Conservation (phyloP, 2,888 invertebrate genomes). For the Agriopis leucophaearia region DNA sequence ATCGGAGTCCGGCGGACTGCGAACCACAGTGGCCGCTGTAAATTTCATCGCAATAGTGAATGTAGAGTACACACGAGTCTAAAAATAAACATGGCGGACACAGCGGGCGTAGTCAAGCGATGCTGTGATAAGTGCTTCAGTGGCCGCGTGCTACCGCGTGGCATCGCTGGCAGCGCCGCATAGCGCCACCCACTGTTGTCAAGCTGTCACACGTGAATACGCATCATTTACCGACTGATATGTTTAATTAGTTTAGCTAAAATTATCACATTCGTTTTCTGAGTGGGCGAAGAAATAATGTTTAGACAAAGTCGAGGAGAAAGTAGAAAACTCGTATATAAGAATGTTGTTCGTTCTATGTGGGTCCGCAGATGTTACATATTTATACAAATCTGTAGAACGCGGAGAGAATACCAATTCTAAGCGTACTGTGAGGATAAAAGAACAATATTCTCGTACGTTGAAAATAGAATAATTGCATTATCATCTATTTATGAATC, state of each 20-base stretch:
- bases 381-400: slow-evolving; percentile 33
- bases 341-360: slow-evolving; percentile 37
- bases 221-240: slow-evolving; percentile 55
- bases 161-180: slow-evolving; percentile 60
- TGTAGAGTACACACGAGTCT: slow-evolving; percentile 71
- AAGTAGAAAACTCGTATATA: slow-evolving; percentile 29
- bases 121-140: slow-evolving; percentile 77
- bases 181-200: slow-evolving; percentile 62
- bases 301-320: slow-evolving; percentile 28
- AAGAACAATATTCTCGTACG: slow-evolving; percentile 28
- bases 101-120: slow-evolving; percentile 77
- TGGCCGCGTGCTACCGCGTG: slow-evolving; percentile 55
- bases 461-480: slow-evolving; percentile 43
- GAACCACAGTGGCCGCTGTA: slow-evolving; percentile 71
- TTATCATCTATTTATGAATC: slow-evolving; percentile 43
- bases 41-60: slow-evolving; percentile 81
- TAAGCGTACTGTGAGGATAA: slow-evolving; percentile 37
- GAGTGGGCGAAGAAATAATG: slow-evolving; percentile 50
- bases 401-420: slow-evolving; percentile 28
- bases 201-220: slow-evolving; percentile 69
- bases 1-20: slow-evolving; percentile 70
- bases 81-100: slow-evolving; percentile 81
- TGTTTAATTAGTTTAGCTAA: slow-evolving; percentile 70
- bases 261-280: slow-evolving; percentile 57
- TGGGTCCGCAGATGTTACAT: slow-evolving; percentile 33